Percentiles rank a stretch among this genome's conserved stretches.
These are phyloP conservation scores for Rhombomys opimus DNA, from an alignment of 2,113 vertebrate species.

Conservation along the genomic window DNA sequence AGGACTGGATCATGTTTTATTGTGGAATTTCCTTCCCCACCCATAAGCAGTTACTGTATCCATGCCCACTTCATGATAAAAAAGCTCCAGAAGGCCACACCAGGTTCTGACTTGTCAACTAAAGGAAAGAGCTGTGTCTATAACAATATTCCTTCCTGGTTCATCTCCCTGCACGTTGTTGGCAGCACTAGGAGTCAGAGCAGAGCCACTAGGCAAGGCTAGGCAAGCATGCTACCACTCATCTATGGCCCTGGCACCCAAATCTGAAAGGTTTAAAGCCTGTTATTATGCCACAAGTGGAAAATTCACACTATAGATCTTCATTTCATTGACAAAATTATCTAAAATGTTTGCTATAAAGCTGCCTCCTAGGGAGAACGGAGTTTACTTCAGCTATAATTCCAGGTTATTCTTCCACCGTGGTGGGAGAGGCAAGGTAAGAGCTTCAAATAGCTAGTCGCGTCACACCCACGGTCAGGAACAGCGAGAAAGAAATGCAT, in stretches of 20 bases:
- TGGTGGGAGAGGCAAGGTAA: not conserved
- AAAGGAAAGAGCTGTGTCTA: not conserved
- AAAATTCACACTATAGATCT: not conserved
- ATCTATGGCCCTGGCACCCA: not conserved
- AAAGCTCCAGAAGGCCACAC: not conserved
- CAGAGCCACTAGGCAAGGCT: not conserved
- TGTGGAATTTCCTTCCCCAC: constrained; percentile 33
- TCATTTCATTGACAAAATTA: not conserved
- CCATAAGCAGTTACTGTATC: not conserved
- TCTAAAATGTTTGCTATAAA: not conserved
- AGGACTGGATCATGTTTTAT: not conserved
- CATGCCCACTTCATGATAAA: not conserved
- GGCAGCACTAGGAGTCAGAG: not conserved
- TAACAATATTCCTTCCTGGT: too few relatives aligned
- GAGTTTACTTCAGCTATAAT: not conserved
- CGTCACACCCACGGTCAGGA: not conserved
- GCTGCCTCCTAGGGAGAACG: not conserved
- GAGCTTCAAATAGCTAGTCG: not conserved
- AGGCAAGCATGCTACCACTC: not conserved
- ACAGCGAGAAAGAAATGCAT: not conserved
- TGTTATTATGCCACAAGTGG: not conserved
- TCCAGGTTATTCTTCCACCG: not conserved
- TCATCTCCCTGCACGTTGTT: not conserved
- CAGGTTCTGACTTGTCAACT: not conserved
- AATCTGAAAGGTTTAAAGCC: not conserved